Conservation (phyloP, 2,113 vertebrate species). For the Protobothrops mucrosquamatus region DNA sequence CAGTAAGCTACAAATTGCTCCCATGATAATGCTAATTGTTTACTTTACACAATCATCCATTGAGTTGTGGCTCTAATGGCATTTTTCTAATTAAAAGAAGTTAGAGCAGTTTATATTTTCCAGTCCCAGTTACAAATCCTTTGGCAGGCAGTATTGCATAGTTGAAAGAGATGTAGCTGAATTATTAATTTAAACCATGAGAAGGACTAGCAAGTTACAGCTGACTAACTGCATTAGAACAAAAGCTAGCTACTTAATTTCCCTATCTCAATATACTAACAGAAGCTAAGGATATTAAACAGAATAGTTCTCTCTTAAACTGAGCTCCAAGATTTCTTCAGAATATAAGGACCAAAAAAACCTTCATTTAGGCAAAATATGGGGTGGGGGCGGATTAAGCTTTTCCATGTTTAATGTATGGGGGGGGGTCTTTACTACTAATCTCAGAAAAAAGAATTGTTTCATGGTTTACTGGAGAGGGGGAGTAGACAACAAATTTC, state of each 20-base stretch:
- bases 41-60: not conserved
- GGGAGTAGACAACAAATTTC: not conserved
- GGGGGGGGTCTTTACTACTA: not conserved
- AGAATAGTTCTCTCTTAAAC: not conserved
- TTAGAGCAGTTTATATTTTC: constrained; percentile 5
- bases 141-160: not conserved
- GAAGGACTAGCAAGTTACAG: not conserved
- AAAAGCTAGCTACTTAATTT: not conserved
- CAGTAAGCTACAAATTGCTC: constrained; percentile 5
- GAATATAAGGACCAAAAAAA: not conserved
- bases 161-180: not conserved
- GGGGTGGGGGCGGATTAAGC: not conserved
- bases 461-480: not conserved
- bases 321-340: not conserved
- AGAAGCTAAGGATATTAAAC: constrained; percentile 10
- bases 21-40: not conserved
- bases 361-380: not conserved
- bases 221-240: not conserved
- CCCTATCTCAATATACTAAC: not conserved
- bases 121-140: not conserved
- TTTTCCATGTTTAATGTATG: not conserved
- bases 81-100: not conserved
- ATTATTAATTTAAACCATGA: not conserved
- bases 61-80: not conserved
- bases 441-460: not conserved